phyloP scores from a whole-genome alignment of 2,113 vertebrate species.

The Misgurnus mizolepis region DNA sequence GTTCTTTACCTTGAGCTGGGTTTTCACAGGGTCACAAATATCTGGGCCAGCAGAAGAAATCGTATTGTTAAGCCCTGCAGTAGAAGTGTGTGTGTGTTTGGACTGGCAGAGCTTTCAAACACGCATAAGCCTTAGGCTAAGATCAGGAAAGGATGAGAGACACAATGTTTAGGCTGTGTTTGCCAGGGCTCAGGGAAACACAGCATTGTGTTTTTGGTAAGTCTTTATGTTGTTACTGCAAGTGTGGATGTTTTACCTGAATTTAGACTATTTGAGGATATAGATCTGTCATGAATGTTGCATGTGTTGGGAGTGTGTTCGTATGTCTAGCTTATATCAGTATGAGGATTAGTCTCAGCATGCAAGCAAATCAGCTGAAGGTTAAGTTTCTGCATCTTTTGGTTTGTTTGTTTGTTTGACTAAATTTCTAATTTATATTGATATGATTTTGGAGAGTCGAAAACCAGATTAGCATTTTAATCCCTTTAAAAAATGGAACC shows the following conservation, averaged over 20 bases:
- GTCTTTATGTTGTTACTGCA: not conserved
- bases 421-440: not conserved
- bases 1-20: too few relatives aligned
- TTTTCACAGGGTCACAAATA: too few relatives aligned
- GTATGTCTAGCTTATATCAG: not conserved
- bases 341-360: not conserved
- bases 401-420: not conserved
- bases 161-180: not conserved
- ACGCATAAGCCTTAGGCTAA: slow-evolving; percentile 7
- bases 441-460: slow-evolving; percentile 28
- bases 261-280: not conserved
- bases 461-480: not conserved
- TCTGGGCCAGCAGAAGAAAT: too few relatives aligned
- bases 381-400: not conserved
- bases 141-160: slow-evolving; percentile 6
- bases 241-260: not conserved
- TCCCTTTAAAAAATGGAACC: not conserved
- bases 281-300: not conserved
- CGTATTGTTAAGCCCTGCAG: not conserved
- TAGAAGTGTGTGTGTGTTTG: slow-evolving; percentile 8
- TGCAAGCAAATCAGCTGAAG: not conserved
- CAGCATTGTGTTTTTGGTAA: not conserved
- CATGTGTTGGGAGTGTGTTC: not conserved
- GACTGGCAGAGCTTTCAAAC: not conserved
- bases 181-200: not conserved